These are phyloP conservation scores for Eulithis testata DNA, from an alignment of 2,888 invertebrate genomes.

Conservation along the genomic window DNA sequence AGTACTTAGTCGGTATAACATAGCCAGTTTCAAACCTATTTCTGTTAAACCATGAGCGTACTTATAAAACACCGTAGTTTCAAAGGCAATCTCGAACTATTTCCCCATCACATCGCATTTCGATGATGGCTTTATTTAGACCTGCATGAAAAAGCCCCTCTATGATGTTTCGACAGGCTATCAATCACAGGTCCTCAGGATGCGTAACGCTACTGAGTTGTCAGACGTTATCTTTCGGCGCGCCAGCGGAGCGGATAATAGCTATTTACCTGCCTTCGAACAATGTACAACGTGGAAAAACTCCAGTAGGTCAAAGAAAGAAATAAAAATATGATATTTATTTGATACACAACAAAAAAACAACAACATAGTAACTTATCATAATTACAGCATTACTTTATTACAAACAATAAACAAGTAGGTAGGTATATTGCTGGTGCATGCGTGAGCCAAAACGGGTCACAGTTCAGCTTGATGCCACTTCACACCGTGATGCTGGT, in stretches of 20 bases:
- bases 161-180: slow-evolving; percentile 58
- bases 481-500: too few species aligned
- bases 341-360: too few species aligned
- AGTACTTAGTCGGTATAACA: too few species aligned
- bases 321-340: too few species aligned
- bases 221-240: slow-evolving; percentile 72
- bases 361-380: too few species aligned
- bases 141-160: slow-evolving; percentile 71
- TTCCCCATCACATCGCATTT: slow-evolving; percentile 47
- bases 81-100: slow-evolving; percentile 12
- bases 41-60: background rate
- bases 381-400: too few species aligned
- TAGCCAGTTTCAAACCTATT: too few species aligned
- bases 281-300: slow-evolving; percentile 29
- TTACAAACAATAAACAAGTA: too few species aligned
- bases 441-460: too few species aligned
- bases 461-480: too few species aligned
- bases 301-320: background rate
- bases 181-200: slow-evolving; percentile 68
- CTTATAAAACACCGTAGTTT: background rate
- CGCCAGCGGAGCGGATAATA: slow-evolving; percentile 79
- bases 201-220: slow-evolving; percentile 53
- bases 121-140: slow-evolving; percentile 61
- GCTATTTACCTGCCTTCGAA: slow-evolving; percentile 76
- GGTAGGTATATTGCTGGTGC: too few species aligned